These are phyloP conservation scores for Perca schrenkii DNA, from an alignment of 2,113 vertebrate species.

Conservation along the genomic window DNA sequence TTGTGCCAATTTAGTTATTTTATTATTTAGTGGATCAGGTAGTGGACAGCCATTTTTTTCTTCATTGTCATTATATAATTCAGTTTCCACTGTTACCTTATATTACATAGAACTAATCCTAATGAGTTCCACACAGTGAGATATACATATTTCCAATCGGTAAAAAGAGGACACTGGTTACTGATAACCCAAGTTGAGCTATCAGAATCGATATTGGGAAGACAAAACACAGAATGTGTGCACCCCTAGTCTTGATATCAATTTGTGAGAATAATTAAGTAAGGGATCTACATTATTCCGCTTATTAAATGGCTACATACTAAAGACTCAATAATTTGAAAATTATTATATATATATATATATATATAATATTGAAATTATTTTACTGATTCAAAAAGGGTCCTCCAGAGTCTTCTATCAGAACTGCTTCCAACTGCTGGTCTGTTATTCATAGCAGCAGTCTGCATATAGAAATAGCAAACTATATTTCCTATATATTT, in stretches of 20 bases:
- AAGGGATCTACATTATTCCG: too few relatives aligned
- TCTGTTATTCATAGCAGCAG: too few relatives aligned
- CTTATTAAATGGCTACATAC: too few relatives aligned
- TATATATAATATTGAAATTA: too few relatives aligned
- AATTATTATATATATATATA: too few relatives aligned
- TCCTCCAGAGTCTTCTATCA: too few relatives aligned
- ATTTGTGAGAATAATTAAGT: neutral
- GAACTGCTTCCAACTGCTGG: too few relatives aligned
- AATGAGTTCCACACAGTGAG: neutral
- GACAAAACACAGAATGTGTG: neutral
- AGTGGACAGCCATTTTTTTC: neutral
- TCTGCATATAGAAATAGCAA: too few relatives aligned
- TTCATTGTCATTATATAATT: neutral
- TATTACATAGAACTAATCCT: neutral
- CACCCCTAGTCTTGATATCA: neutral
- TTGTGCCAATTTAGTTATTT: too few relatives aligned
- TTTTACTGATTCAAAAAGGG: too few relatives aligned
- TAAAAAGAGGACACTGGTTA: neutral
- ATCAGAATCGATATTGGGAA: neutral
- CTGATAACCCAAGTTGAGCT: neutral
- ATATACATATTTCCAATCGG: neutral
- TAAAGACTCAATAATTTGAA: too few relatives aligned
- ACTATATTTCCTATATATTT: too few relatives aligned
- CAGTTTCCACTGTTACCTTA: neutral
- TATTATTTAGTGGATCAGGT: slow-evolving; percentile 5